These are phyloP conservation scores for Cheilosia urbana DNA, from an alignment of 2,888 invertebrate species.

Conservation along the genomic window DNA sequence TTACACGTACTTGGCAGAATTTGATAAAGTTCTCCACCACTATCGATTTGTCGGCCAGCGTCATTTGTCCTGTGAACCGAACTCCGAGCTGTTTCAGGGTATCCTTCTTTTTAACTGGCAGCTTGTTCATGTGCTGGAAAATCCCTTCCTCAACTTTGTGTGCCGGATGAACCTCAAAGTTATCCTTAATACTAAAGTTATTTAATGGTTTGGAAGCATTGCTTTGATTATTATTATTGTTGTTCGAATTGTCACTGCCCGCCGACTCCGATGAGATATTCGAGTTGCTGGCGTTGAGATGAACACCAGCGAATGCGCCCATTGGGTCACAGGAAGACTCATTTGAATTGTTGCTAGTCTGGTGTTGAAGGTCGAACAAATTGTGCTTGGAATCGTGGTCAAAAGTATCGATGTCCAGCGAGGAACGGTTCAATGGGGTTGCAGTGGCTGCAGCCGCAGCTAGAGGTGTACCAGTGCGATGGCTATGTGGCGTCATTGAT, in stretches of 20 bases:
- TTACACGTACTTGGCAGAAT: slow-evolving; percentile 82
- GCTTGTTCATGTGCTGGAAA: slow-evolving; percentile 83
- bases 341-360: slow-evolving; percentile 81
- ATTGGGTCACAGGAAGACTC: slow-evolving; percentile 81
- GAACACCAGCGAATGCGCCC: slow-evolving; percentile 82
- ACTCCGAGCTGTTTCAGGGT: slow-evolving; percentile 83
- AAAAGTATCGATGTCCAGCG: slow-evolving; percentile 81
- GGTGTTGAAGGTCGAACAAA: slow-evolving; percentile 81
- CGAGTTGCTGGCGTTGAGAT: slow-evolving; percentile 82
- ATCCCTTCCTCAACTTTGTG: slow-evolving; percentile 84
- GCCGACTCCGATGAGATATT: slow-evolving; percentile 83
- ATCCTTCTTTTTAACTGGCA: slow-evolving; percentile 83
- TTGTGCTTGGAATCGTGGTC: slow-evolving; percentile 83
- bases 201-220: slow-evolving; percentile 81
- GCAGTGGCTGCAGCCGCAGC: slow-evolving; percentile 81
- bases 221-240: slow-evolving; percentile 78
- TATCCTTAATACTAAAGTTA: slow-evolving; percentile 82
- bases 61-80: slow-evolving; percentile 83
- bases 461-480: slow-evolving; percentile 79
- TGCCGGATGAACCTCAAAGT: slow-evolving; percentile 83
- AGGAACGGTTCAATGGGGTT: slow-evolving; percentile 79
- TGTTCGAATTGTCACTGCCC: slow-evolving; percentile 77
- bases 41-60: slow-evolving; percentile 83
- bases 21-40: slow-evolving; percentile 83
- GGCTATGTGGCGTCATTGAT: slow-evolving; percentile 80